phyloP scores from a whole-genome alignment of 2,113 vertebrate species.

The Zosterops pallidus region DNA sequence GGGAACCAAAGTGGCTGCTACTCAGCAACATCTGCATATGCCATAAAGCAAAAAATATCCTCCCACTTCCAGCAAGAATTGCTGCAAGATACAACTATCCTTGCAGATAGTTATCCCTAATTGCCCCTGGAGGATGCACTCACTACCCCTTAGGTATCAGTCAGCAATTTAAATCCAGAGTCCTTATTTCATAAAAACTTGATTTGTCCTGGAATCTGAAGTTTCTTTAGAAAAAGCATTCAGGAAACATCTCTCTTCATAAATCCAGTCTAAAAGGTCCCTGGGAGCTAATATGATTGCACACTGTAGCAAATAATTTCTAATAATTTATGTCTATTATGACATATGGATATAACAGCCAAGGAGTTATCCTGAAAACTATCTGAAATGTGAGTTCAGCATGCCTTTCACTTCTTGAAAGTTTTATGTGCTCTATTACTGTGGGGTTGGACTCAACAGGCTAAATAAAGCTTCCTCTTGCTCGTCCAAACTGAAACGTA shows the following conservation, averaged over 20 bases:
- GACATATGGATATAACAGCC: neutral
- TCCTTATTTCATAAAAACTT: neutral
- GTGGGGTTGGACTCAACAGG: neutral
- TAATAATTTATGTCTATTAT: constrained; percentile 39
- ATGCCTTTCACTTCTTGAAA: neutral
- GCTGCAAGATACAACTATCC: neutral
- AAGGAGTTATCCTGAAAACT: constrained; percentile 3
- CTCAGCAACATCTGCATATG: neutral
- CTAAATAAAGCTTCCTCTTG: constrained; percentile 3
- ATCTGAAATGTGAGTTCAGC: constrained; percentile 9
- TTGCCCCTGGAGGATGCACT: neutral
- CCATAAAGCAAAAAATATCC: neutral
- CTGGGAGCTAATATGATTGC: neutral
- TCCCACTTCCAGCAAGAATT: neutral
- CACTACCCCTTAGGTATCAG: neutral
- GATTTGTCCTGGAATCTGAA: neutral
- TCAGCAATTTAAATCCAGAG: neutral
- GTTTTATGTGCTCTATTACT: neutral
- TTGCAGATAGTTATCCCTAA: neutral
- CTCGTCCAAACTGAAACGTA: neutral
- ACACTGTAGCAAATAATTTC: constrained; percentile 19
- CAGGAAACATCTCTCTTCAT: neutral
- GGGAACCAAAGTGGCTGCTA: neutral
- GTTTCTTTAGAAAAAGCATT: neutral
- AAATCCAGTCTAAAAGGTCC: constrained; percentile 37